Base-by-base conservation (phyloP, 2,888 invertebrate species). In the Perizoma affinitatum region DNA sequence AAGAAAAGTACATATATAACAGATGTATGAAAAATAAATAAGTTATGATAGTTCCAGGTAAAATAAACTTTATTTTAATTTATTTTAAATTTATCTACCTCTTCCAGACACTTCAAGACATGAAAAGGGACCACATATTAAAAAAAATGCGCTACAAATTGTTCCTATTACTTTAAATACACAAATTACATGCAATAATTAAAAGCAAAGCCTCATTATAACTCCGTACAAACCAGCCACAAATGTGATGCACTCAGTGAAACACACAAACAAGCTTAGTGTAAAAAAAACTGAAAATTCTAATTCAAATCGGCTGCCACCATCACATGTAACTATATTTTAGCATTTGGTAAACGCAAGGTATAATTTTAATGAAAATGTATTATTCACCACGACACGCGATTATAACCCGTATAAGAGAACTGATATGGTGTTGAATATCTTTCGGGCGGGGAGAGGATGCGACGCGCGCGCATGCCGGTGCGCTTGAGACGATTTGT, bases 401-500 rank as follows among this genome's bases (percentile, higher is more conserved):
- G 42, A 50, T 53, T 22, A 40, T 56, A 47, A 36, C 6, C 45
- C 54, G 45, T 62, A 65, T 42, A 35, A 0, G 7, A n/a, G 1
- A 9, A 40, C 5, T 47, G 51, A 58, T 58, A 66, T 59, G 59
- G 45, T 53, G 45, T 8, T 46, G 7, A 43, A 53, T 58, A 41
- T n/a, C 40, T 43, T 51, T 36, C 6, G 36, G 33, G 11, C 34
- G 43, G 38, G 42, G 53, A 44, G 40, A 44, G 44, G 34, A n/a
- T 22, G 67, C 54, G 66, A 68, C 86, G 88, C 74, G 86, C 81
- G 87, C 83, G 75, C 85, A 75, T 75, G 74, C 72, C 79, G 81
- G 65, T 76, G 88, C 88, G 86, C 87, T 64, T 53, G 83, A 84
- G 88, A 83, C 73, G 86, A 84, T 78, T 78, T 78, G 72, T 77